Evolutionary conservation across 2,888 invertebrate genomes (phyloP).

Genomic region (Polydrusus pterygomalis): DNA sequence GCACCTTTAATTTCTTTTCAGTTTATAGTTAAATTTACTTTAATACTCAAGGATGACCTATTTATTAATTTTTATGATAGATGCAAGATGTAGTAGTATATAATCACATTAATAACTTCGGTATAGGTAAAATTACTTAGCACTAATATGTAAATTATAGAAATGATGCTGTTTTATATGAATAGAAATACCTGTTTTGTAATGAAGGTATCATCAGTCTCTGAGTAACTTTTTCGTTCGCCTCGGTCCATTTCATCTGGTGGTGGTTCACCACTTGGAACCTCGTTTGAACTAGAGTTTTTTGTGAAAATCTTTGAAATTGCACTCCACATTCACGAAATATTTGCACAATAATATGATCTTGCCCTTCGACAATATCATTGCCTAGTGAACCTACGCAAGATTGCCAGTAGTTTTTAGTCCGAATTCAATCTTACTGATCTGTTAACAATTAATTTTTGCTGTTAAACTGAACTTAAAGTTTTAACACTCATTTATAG

Average conservation of each 20-base stretch:
- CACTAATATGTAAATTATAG: slow-evolving; percentile 11
- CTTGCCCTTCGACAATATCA: slow-evolving; percentile 69
- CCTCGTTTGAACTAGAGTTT: slow-evolving; percentile 66
- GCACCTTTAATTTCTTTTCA: neutral
- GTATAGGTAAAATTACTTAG: slow-evolving; percentile 1
- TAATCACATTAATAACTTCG: neutral
- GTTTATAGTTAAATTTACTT: neutral
- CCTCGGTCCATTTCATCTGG: slow-evolving; percentile 67
- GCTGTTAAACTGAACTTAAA: neutral
- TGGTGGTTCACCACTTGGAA: slow-evolving; percentile 63
- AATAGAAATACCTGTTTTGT: slow-evolving; percentile 77
- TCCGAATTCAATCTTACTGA: slow-evolving; percentile 16
- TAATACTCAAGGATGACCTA: neutral
- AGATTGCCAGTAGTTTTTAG: slow-evolving; percentile 32
- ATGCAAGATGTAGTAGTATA: neutral
- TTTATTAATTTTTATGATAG: neutral
- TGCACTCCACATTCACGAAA: slow-evolving; percentile 71
- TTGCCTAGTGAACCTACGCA: slow-evolving; percentile 69
- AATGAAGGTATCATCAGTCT: slow-evolving; percentile 80
- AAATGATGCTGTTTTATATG: neutral
- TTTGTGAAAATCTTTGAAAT: slow-evolving; percentile 70
- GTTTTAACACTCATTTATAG: slow-evolving; percentile 60
- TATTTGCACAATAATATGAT: slow-evolving; percentile 65
- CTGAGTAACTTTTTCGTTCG: slow-evolving; percentile 70
- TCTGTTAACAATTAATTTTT: slow-evolving; percentile 17